Evolutionary conservation across 2,113 vertebrate genomes (phyloP).

Genomic region (Carettochelys insculpta): DNA sequence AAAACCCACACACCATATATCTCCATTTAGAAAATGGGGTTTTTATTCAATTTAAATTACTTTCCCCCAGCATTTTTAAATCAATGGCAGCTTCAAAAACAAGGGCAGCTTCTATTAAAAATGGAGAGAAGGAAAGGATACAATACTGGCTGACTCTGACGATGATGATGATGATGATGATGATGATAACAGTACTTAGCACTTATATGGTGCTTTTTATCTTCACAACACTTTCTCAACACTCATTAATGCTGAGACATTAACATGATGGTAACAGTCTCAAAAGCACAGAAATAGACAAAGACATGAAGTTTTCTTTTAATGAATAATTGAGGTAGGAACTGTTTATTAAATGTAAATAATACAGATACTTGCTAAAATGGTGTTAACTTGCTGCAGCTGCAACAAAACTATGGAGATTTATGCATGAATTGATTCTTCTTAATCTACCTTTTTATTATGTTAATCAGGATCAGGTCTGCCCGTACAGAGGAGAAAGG

Average conservation of each 20-base stretch:
- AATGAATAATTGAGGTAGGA: constrained; percentile 29
- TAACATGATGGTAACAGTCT: constrained; percentile 39
- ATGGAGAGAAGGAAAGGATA: neutral
- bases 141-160: neutral
- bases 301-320: constrained; percentile 31
- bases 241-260: constrained; percentile 66
- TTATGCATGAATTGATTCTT: neutral
- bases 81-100: constrained; percentile 43
- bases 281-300: constrained; percentile 43
- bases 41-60: constrained; percentile 62
- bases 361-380: neutral
- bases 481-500: no score
- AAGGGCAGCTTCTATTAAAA: constrained; percentile 37
- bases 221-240: constrained; percentile 58
- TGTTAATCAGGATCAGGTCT: neutral
- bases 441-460: neutral
- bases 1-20: constrained; percentile 25
- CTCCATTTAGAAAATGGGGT: neutral
- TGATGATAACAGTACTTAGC: constrained; percentile 38
- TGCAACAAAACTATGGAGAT: neutral
- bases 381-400: constrained; percentile 1
- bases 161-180: neutral
- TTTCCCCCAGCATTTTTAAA: constrained; percentile 51
- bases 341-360: constrained; percentile 23
- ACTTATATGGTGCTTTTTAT: constrained; percentile 45